Evolutionary conservation across 2,797 vertebrate species (phyloP).

Genomic region (Acrocephalus scirpaceus): DNA sequence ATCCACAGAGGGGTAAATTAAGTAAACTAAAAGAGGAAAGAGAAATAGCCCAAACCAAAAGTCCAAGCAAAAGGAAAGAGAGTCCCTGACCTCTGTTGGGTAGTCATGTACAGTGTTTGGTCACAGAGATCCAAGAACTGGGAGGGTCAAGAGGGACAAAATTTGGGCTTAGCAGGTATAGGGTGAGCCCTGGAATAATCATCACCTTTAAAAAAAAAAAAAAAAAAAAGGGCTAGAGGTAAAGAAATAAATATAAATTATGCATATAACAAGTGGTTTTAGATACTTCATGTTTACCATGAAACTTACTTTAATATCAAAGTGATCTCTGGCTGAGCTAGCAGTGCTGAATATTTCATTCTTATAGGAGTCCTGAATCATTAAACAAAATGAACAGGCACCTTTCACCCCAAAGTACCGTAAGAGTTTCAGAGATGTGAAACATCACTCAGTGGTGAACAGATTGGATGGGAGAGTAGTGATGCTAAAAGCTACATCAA

Average conservation of each 20-base stretch:
- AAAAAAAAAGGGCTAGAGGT: neutral
- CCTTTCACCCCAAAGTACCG: neutral
- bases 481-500: neutral
- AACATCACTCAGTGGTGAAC: neutral
- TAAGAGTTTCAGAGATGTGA: neutral
- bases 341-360: neutral
- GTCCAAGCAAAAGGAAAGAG: neutral
- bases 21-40: neutral
- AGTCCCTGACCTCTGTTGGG: neutral
- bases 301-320: neutral
- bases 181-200: neutral
- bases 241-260: neutral
- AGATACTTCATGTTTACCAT: neutral
- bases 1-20: neutral
- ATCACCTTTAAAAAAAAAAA: too few species aligned
- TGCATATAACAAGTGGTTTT: neutral
- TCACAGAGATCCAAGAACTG: neutral
- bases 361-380: neutral
- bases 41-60: neutral
- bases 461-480: neutral
- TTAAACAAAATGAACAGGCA: neutral
- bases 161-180: neutral
- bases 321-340: neutral
- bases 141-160: neutral
- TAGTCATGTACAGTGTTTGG: neutral